Percentiles rank a stretch among this genome's conserved stretches.
Conservation (phyloP, 2,888 invertebrate genomes). For the Netelia inedita region DNA sequence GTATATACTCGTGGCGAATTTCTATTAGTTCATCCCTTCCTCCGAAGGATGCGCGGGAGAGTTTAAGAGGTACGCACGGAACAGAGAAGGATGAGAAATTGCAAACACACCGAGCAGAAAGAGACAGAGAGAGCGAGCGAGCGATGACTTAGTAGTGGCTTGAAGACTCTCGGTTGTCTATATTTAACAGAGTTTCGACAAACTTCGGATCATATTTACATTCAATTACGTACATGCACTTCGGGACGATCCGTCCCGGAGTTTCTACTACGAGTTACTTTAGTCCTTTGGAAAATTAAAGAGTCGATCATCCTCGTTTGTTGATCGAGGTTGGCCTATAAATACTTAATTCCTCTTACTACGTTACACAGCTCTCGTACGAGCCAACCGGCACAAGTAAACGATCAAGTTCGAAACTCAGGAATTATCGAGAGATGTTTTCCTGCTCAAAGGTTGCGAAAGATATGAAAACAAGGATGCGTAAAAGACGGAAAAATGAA, state of each 20-base stretch:
- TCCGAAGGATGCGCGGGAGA: conserved; percentile 16
- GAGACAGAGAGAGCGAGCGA: conserved; percentile 1
- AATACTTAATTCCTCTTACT: conserved; percentile 42
- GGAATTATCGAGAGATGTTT: not conserved
- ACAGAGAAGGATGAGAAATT: conserved; percentile 49
- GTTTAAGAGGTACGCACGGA: conserved; percentile 8
- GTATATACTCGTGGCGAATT: conserved; percentile 43
- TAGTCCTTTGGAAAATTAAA: conserved; percentile 61
- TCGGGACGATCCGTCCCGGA: conserved; percentile 42
- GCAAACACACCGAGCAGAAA: conserved; percentile 47
- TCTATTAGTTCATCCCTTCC: conserved; percentile 10
- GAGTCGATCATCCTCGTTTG: conserved; percentile 59
- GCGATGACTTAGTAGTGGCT: conserved; percentile 41
- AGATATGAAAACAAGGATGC: too few relatives aligned
- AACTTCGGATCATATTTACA: conserved; percentile 80
- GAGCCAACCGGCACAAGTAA: not conserved
- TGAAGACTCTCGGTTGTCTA: conserved; percentile 74
- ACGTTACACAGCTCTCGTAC: not conserved
- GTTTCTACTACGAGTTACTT: conserved; percentile 44
- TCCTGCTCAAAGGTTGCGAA: not conserved
- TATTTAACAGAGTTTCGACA: conserved; percentile 77
- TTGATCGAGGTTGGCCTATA: conserved; percentile 42
- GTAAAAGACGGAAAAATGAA: not conserved
- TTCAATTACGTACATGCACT: conserved; percentile 75
- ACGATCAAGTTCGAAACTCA: not conserved